Evolutionary conservation across 2,888 invertebrate species (phyloP), one percentile per base, ranked within the genome.

Genomic region (Heliconius aoede): DNA sequence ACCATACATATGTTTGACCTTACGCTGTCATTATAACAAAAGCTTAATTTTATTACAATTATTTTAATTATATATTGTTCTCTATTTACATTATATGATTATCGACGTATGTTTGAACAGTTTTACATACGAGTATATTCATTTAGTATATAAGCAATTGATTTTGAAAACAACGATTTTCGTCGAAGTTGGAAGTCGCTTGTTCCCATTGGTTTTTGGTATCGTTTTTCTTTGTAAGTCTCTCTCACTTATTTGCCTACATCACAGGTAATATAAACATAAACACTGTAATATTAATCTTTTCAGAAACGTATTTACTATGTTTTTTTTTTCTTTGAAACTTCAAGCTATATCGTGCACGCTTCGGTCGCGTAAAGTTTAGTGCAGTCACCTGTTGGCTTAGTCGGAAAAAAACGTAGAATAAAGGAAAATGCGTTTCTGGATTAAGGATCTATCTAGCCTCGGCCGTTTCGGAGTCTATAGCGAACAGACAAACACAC

Each of bases 1-100:
- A 67, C 71, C 67, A 72, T 58, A 74, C 26, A 30, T 64, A 68
- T 68, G 32, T 76, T 76, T 77, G 30, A 24, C 24, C 32, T 69
- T 32, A 76, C 76, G 74, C 72, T 68, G 24, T 72, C 68, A 32
- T 18, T 40, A n/a, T 58, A 78, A 73, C 72, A 77, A 76, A 68
- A 67, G 67, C 51, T 62, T 32, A 26, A 64, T 73, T 76, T 78
- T 51, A 71, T 73, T 30, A 69, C 36, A 75, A 78, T 73, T 75
- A 75, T 76, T 68, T 60, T 46, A 55, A 55, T 55, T 55, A 24
- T 11, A 26, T 76, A 73, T 77, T 78, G 73, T 78, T 60, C 11
- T 55, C 30, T 76, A 55, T 72, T 73, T 68, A 73, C 36, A 15
- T 51, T 68, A 26, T 68, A 13, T 73, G 76, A 76, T 36, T 8